Evolutionary conservation across 2,888 invertebrate genomes (phyloP).

Genomic region (Leptopilina myrica): DNA sequence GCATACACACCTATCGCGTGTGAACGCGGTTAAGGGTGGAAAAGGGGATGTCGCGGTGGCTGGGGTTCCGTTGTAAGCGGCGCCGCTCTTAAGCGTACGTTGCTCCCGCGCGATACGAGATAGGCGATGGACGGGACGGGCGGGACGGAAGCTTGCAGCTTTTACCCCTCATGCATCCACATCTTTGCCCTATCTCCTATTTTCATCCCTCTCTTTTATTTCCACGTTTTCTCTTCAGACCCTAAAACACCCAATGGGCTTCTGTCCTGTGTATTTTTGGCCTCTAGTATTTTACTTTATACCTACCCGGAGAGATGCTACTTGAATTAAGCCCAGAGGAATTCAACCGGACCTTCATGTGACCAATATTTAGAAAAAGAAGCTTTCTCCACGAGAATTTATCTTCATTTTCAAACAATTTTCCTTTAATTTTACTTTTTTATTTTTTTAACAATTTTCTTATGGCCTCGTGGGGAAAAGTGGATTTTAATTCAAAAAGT

Average conservation of each 20-base stretch:
- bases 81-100: conserved; percentile 61
- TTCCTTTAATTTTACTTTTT: background rate
- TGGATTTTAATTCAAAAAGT: too few species aligned
- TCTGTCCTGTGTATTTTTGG: conserved; percentile 21
- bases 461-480: too few species aligned
- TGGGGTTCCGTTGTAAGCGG: conserved; percentile 57
- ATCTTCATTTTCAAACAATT: conserved; percentile 11
- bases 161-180: conserved; percentile 50
- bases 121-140: conserved; percentile 42
- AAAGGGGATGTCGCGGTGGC: conserved; percentile 53
- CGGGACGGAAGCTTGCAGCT: conserved; percentile 47
- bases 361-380: background rate
- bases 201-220: background rate
- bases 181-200: conserved; percentile 13
- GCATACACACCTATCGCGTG: conserved; percentile 53
- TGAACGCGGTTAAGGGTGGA: conserved; percentile 52
- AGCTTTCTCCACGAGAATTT: background rate
- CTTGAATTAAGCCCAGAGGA: conserved; percentile 4
- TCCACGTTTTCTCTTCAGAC: conserved; percentile 3
- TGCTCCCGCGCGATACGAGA: conserved; percentile 54
- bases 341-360: background rate
- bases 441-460: too few species aligned
- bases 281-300: background rate
- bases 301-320: background rate
- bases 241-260: conserved; percentile 10